A percentile compares a stretch with the other conserved stretches of the same genome.
Evolutionary conservation across 2,113 vertebrate species (phyloP).

Genomic region (Ceyx cyanopectus): DNA sequence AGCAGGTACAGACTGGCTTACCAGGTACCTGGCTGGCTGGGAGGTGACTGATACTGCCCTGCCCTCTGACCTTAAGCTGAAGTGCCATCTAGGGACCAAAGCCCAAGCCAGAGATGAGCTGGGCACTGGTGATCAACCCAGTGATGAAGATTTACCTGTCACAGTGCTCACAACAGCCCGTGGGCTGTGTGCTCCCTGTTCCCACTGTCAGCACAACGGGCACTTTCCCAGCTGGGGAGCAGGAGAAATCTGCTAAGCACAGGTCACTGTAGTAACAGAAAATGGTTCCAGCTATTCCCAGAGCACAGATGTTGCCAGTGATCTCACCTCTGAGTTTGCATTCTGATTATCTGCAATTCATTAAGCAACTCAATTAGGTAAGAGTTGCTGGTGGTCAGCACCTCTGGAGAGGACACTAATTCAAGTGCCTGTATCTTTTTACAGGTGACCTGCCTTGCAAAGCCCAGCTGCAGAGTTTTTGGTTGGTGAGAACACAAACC

Average conservation of each 20-base stretch:
- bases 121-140: neutral
- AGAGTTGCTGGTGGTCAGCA: neutral
- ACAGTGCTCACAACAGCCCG: neutral
- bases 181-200: neutral
- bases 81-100: neutral
- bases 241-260: neutral
- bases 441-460: neutral
- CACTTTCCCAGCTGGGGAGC: neutral
- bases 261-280: neutral
- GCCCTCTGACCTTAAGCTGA: neutral
- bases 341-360: neutral
- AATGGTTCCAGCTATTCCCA: neutral
- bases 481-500: neutral
- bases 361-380: neutral
- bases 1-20: neutral
- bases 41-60: neutral
- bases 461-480: neutral
- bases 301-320: neutral
- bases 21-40: neutral
- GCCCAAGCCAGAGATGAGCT: neutral
- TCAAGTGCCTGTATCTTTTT: neutral
- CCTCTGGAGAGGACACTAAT: neutral
- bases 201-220: neutral
- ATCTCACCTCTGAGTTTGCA: neutral
- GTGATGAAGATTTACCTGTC: neutral